phyloP scores from a whole-genome alignment of 2,888 invertebrate genomes.

The Archaeoteleia sp. region DNA sequence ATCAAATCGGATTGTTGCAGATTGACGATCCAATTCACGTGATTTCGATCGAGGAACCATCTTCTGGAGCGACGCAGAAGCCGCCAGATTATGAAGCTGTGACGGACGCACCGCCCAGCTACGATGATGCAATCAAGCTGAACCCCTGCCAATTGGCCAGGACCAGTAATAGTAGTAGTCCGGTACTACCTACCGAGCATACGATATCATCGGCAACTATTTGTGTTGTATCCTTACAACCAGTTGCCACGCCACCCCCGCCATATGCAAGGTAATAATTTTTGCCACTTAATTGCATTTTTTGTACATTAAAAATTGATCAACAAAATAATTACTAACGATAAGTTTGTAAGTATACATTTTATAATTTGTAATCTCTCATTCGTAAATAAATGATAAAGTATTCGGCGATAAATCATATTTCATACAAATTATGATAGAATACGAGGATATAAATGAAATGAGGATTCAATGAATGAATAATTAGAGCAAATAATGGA shows the following conservation, averaged over 20 bases:
- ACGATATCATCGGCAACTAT: constrained; percentile 57
- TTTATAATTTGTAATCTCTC: too few relatives aligned
- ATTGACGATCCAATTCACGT: constrained; percentile 82
- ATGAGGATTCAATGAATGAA: too few relatives aligned
- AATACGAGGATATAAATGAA: too few relatives aligned
- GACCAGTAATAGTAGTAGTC: constrained; percentile 57
- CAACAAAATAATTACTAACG: too few relatives aligned
- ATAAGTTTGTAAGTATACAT: too few relatives aligned
- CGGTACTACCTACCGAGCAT: constrained; percentile 52
- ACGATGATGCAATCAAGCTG: constrained; percentile 84
- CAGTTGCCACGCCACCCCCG: constrained; percentile 66
- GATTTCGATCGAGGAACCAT: constrained; percentile 78
- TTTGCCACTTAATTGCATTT: not conserved
- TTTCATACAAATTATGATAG: too few relatives aligned
- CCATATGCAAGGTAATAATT: constrained; percentile 68
- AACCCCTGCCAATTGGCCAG: constrained; percentile 78
- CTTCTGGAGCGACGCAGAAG: constrained; percentile 80
- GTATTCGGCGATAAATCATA: too few relatives aligned
- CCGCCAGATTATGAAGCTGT: constrained; percentile 85
- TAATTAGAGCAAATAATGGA: constrained; percentile 3
- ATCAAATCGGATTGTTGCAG: constrained; percentile 73
- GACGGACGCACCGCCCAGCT: constrained; percentile 82
- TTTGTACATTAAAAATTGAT: too few relatives aligned
- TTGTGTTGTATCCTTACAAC: constrained; percentile 58
- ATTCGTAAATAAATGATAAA: too few relatives aligned